Base-by-base conservation (phyloP, 1,140 invertebrate species). In the Euura saliciscinereae region DNA sequence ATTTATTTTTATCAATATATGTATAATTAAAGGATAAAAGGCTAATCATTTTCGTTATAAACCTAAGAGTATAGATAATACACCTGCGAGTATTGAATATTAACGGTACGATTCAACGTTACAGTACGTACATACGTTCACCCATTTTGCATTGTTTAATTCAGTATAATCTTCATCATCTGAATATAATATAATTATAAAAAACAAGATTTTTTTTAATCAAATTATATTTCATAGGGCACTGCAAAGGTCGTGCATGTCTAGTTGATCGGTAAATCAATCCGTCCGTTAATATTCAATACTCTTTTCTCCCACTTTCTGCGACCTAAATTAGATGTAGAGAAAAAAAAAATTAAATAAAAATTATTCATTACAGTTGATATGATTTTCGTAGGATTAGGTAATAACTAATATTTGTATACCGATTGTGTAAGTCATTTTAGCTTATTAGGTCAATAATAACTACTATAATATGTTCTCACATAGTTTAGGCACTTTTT, bases 1-100 rank as follows among this genome's bases (percentile, higher is more conserved):
- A 59, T 59, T 59, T 59, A 11, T 28, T 28, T 28, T 28, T 28
- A 28, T 28, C 28, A 28, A 28, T 28, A 28, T 59, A 59, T 59
- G 51, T 59, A 59, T 59, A 59, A 59, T 59, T 59, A 59, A 59
- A 59, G 13, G 51, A n/a, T 59, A 59, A 59, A 59, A 59, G 51
- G 51, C 51, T 59, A 59, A 59, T 59, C 51, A 59, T 59, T n/a
- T 11, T 59, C 13, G 8, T 59, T 59, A 8, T 59, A 59, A 59
- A 59, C 6, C 51, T 59, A 59, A 59, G 13, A 59, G 51, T 59
- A 59, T 59, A 59, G 51, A 59, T 59, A 59, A 59, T 59, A 59
- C 51, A 59, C 13, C 10, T 28, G 13, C 3, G 51, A 59, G 51
- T 59, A n/a, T n/a, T 59, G 6, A 4, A 59, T 59, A n/a, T 59